Evolutionary conservation across 1,140 invertebrate species (phyloP).

Genomic region (Aphelenchoides avenae): DNA sequence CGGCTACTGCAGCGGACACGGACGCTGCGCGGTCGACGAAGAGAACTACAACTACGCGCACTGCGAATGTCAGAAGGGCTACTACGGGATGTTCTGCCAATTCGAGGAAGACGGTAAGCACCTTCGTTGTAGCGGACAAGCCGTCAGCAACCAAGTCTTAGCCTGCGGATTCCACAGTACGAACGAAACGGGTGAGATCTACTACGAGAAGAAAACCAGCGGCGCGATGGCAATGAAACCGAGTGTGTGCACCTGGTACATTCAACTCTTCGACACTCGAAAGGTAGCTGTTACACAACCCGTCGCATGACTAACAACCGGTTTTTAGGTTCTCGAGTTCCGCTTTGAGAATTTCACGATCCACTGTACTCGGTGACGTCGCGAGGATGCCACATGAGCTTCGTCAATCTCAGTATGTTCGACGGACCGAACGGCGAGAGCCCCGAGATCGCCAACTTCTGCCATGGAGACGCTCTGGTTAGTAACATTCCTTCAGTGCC

Average conservation of each 20-base stretch:
- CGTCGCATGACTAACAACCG: not conserved
- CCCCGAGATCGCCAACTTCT: slow-evolving; percentile 21
- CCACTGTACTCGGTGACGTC: slow-evolving; percentile 28
- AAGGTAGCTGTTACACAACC: slow-evolving; percentile 24
- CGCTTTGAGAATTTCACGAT: slow-evolving; percentile 17
- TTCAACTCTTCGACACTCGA: slow-evolving; percentile 33
- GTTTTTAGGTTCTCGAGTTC: slow-evolving; percentile 23
- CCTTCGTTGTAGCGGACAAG: not conserved
- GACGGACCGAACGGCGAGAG: slow-evolving; percentile 15
- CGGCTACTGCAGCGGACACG: slow-evolving; percentile 24
- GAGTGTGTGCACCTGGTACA: slow-evolving; percentile 34
- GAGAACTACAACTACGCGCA: slow-evolving; percentile 4
- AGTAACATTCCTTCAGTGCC: not conserved
- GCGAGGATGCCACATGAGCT: slow-evolving; percentile 15
- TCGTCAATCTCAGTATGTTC: slow-evolving; percentile 28
- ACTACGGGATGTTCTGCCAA: slow-evolving; percentile 27
- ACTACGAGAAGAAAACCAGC: slow-evolving; percentile 16
- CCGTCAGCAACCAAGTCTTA: not conserved
- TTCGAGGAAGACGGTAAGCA: slow-evolving; percentile 25
- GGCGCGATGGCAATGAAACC: slow-evolving; percentile 1
- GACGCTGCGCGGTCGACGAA: slow-evolving; percentile 7
- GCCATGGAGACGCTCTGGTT: slow-evolving; percentile 24
- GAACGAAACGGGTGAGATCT: slow-evolving; percentile 35
- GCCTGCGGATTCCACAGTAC: slow-evolving; percentile 29
- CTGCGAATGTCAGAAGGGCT: slow-evolving; percentile 31